Evolutionary conservation across 2,797 vertebrate species (phyloP).

Genomic region (Xyrichtys novacula): DNA sequence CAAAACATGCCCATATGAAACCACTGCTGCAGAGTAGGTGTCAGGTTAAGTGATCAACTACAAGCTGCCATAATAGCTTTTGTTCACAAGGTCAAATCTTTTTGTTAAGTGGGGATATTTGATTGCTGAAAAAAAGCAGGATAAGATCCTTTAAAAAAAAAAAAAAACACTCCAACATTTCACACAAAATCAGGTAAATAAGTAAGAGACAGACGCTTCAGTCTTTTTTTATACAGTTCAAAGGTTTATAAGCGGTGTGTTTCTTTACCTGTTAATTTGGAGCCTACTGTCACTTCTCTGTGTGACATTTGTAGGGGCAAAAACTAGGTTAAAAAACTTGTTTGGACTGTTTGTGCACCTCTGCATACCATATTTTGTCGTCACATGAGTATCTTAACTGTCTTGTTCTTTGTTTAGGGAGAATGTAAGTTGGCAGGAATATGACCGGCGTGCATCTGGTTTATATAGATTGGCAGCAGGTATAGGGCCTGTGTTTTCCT

Average conservation of each 20-base stretch:
- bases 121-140: too few species aligned
- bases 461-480: background rate
- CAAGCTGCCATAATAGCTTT: too few species aligned
- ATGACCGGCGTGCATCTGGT: background rate
- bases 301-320: background rate
- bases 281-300: background rate
- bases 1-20: too few species aligned
- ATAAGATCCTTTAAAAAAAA: too few species aligned
- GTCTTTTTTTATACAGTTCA: background rate
- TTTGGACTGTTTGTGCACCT: background rate
- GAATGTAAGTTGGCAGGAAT: background rate
- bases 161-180: too few species aligned
- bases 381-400: background rate
- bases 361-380: background rate
- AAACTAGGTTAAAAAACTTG: background rate
- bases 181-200: too few species aligned
- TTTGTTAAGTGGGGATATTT: too few species aligned
- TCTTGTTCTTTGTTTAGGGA: background rate
- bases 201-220: too few species aligned
- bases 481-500: background rate
- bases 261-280: background rate
- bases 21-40: too few species aligned
- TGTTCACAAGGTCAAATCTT: too few species aligned
- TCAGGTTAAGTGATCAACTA: background rate
- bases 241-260: background rate